Base-by-base conservation (phyloP, 1,140 invertebrate species). In the Eriosoma lanigerum region DNA sequence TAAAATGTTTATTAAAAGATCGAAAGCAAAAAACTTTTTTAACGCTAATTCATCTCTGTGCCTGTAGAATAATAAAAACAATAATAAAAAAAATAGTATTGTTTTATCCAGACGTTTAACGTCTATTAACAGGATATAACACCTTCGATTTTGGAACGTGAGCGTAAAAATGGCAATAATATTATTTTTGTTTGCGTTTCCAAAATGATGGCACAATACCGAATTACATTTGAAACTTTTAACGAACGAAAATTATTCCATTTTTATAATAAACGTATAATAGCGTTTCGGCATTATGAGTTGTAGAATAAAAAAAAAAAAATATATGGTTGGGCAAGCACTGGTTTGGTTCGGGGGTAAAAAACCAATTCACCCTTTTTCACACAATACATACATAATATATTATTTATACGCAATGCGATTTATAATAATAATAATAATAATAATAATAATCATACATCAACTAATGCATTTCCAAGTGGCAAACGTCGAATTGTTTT, bases 391-490 rank as follows among this genome's bases (percentile, higher is more conserved):
- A 38, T 38, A 38, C 32, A n/a, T 8, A 38, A 4, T 60, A 60
- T 60, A 29, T 26, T 8, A 21, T 24, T 17, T 60, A 29, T 32
- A 9, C 8, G 29, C 9, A 6, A 2, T 62, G 29, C 2, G 8
- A 32, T 9, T 8, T 62, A 29, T 32, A 62, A 62, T 32, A 62
- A 62, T 62, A 62, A 62, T 62, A 8, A 24, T 62, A 50, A n/a
- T 56, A 56, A 21, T 21, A 56, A 21, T 24, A 56, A 21, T 56
- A 21, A 21, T 56, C 10, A 17, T 56, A 56, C 8, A 38, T 38
- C 66, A 50, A 15, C 44, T 70, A 70, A 48, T 70, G 66, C 66
- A 70, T 70, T 70, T 70, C n/a, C 13, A 70, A 70, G 44, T 70
- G 44, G 44, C 44, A 48, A 29, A 48, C 38, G 66, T 64, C 32